Evolutionary conservation across 2,888 invertebrate genomes (phyloP).

Genomic region (Odontocolon sp.): DNA sequence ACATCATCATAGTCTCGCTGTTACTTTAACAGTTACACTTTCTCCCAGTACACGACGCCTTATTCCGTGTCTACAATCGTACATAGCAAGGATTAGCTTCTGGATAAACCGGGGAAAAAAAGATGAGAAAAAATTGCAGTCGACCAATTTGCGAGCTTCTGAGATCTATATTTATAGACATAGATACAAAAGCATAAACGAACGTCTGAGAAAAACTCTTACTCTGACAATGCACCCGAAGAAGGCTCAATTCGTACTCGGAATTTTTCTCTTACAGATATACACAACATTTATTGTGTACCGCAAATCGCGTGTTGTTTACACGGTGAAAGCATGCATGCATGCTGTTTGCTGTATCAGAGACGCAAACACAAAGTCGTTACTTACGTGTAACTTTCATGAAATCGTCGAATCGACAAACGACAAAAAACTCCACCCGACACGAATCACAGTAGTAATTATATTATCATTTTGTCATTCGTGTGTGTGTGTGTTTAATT

Average conservation of each 20-base stretch:
- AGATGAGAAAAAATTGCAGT: background rate
- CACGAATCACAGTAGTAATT: conserved; percentile 32
- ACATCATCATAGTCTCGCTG: conserved; percentile 69
- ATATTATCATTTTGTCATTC: conserved; percentile 1
- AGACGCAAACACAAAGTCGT: conserved; percentile 40
- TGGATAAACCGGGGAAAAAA: background rate
- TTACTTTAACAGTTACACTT: conserved; percentile 79
- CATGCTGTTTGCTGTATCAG: too few relatives aligned
- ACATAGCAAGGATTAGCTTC: background rate
- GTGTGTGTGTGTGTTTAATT: too few relatives aligned
- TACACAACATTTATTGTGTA: background rate
- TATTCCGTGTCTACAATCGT: conserved; percentile 30
- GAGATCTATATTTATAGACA: background rate
- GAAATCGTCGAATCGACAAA: background rate
- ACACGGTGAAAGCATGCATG: conserved; percentile 51
- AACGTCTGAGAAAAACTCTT: background rate
- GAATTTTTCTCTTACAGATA: background rate
- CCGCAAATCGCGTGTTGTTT: conserved; percentile 48
- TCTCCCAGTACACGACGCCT: conserved; percentile 65
- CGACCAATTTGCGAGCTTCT: background rate
- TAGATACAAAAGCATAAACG: background rate
- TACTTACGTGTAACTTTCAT: conserved; percentile 24
- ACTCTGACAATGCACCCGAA: background rate
- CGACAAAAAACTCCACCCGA: conserved; percentile 18
- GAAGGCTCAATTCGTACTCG: background rate